phyloP scores from a whole-genome alignment of 2,888 invertebrate species.

The Ornithoptera alexandrae region DNA sequence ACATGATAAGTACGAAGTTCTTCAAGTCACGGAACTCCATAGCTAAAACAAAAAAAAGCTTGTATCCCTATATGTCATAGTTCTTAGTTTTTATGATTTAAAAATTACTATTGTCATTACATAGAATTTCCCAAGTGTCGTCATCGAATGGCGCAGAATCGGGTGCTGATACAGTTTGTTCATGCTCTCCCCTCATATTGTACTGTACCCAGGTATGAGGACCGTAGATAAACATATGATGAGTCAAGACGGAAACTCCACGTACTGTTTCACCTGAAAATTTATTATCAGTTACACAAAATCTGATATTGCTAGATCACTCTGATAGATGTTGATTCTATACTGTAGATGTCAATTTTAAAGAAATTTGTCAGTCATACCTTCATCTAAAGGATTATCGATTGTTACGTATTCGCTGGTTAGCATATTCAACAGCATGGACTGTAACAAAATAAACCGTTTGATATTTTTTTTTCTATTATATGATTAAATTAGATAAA shows the following conservation, averaged over 20 bases:
- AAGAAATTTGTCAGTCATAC: neutral
- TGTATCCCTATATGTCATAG: neutral
- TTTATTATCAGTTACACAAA: too few species aligned
- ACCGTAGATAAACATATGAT: slow-evolving; percentile 87
- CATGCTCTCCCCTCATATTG: slow-evolving; percentile 87
- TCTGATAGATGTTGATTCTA: too few species aligned
- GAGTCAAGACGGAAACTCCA: slow-evolving; percentile 69
- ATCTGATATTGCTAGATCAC: too few species aligned
- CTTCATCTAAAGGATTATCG: slow-evolving; percentile 86
- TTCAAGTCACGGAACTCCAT: slow-evolving; percentile 86
- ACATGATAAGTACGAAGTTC: slow-evolving; percentile 86
- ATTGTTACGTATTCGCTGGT: slow-evolving; percentile 95
- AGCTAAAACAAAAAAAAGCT: slow-evolving; percentile 48
- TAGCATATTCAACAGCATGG: slow-evolving; percentile 93
- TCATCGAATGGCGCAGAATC: slow-evolving; percentile 79
- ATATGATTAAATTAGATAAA: too few species aligned
- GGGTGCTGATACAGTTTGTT: slow-evolving; percentile 80
- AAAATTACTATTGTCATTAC: slow-evolving; percentile 56
- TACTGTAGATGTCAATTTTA: too few species aligned
- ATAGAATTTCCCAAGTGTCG: slow-evolving; percentile 85
- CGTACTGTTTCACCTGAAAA: slow-evolving; percentile 67
- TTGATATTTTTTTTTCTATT: neutral
- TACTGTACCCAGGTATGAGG: slow-evolving; percentile 87
- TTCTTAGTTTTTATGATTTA: too few species aligned
- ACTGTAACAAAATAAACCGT: slow-evolving; percentile 64